Conservation (phyloP, 2,113 vertebrate genomes). For the Eubucco bourcierii region DNA sequence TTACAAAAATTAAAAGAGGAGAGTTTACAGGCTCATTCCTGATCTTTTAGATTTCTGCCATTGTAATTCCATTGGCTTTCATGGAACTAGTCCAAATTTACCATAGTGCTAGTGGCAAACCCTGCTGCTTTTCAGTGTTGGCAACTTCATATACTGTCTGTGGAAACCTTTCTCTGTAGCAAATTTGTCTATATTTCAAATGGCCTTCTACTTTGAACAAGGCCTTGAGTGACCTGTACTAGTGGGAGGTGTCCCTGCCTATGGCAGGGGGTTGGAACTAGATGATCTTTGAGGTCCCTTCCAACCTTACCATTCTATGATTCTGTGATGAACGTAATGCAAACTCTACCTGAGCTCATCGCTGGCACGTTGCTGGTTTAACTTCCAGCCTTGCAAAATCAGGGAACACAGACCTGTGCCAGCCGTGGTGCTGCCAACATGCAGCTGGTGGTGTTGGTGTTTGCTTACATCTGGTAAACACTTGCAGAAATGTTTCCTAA, state of each 20-base stretch:
- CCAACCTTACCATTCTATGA: neutral
- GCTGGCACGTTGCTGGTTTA: neutral
- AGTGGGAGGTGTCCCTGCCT: too few relatives aligned
- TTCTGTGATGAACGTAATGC: neutral
- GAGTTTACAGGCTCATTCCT: neutral
- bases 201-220: neutral
- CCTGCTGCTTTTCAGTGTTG: constrained; percentile 10
- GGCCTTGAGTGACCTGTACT: too few relatives aligned
- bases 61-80: neutral
- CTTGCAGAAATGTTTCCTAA: fast-evolving
- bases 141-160: neutral
- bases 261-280: too few relatives aligned
- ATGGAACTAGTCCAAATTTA: constrained; percentile 5
- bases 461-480: neutral
- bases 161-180: neutral
- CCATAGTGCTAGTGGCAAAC: neutral
- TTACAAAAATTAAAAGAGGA: constrained; percentile 25
- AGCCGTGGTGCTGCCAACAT: neutral
- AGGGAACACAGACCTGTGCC: neutral
- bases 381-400: neutral
- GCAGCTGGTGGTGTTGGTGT: neutral
- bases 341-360: neutral
- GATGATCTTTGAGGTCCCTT: neutral
- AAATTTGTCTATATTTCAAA: neutral
- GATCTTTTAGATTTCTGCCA: neutral